A percentile compares a stretch with the other conserved stretches of the same genome.
Conservation (phyloP, 2,797 vertebrate genomes). For the Psittacula derbiana region DNA sequence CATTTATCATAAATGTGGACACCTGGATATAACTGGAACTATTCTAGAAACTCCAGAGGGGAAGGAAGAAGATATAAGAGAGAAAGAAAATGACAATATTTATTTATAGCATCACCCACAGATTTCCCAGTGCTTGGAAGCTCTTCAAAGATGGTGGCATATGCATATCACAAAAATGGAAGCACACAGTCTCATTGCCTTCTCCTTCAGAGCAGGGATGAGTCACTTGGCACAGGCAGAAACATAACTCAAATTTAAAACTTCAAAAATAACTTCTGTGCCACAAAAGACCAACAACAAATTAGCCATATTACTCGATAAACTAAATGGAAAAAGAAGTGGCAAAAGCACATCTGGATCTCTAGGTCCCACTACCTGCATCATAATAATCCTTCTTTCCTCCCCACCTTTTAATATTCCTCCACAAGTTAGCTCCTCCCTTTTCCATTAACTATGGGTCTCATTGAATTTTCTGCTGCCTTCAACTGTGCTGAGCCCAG, state of each 20-base stretch:
- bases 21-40: background rate
- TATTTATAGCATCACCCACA: background rate
- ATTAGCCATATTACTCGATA: background rate
- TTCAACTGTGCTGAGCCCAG: background rate
- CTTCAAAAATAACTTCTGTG: background rate
- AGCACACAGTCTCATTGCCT: background rate
- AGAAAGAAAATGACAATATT: background rate
- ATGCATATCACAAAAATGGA: background rate
- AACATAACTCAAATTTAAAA: background rate
- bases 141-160: background rate
- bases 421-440: background rate
- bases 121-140: background rate
- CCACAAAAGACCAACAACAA: background rate
- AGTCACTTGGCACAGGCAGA: background rate
- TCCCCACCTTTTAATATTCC: background rate
- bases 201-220: background rate
- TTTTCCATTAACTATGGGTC: background rate
- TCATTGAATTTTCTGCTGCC: background rate
- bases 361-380: background rate
- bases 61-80: background rate
- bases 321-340: background rate
- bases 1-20: background rate
- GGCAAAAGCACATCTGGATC: background rate
- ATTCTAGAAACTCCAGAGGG: background rate
- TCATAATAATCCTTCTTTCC: background rate